A percentile compares a stretch with the other conserved stretches of the same genome.
Conservation (phyloP, 2,888 invertebrate species). For the Eurytoma adleriae region DNA sequence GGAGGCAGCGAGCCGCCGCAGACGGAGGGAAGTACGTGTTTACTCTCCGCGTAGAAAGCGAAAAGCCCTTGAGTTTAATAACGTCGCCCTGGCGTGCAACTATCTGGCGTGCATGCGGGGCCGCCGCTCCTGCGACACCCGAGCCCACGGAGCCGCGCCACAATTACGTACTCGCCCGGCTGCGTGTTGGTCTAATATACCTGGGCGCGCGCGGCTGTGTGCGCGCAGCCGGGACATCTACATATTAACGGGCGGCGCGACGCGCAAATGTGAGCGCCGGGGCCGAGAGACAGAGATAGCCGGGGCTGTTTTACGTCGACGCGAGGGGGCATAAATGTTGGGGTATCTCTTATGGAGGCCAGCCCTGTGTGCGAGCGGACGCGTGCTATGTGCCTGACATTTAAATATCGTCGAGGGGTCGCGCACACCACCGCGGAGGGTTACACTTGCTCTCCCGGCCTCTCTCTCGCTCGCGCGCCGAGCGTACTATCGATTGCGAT, state of each 20-base stretch:
- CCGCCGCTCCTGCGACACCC: not conserved
- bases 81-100: constrained; percentile 61
- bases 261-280: constrained; percentile 39
- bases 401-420: constrained; percentile 72
- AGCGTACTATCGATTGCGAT: constrained; percentile 68
- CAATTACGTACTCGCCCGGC: not conserved
- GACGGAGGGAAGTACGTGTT: constrained; percentile 62
- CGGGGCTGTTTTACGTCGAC: constrained; percentile 51
- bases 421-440: constrained; percentile 46
- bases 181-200: no score
- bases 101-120: constrained; percentile 20
- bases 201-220: not conserved
- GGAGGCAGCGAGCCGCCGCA: constrained; percentile 41
- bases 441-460: constrained; percentile 31
- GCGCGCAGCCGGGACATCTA: constrained; percentile 14
- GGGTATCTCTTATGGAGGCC: constrained; percentile 60
- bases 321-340: constrained; percentile 64
- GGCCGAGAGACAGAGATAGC: constrained; percentile 37
- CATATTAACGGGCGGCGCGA: constrained; percentile 43
- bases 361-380: constrained; percentile 61
- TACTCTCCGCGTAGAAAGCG: constrained; percentile 65
- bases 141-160: not conserved
- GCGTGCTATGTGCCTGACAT: constrained; percentile 74
- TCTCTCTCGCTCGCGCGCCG: constrained; percentile 7
- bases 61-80: constrained; percentile 71